These are phyloP conservation scores for Thereva nobilitata DNA, from an alignment of 2,888 invertebrate species.

Conservation along the genomic window DNA sequence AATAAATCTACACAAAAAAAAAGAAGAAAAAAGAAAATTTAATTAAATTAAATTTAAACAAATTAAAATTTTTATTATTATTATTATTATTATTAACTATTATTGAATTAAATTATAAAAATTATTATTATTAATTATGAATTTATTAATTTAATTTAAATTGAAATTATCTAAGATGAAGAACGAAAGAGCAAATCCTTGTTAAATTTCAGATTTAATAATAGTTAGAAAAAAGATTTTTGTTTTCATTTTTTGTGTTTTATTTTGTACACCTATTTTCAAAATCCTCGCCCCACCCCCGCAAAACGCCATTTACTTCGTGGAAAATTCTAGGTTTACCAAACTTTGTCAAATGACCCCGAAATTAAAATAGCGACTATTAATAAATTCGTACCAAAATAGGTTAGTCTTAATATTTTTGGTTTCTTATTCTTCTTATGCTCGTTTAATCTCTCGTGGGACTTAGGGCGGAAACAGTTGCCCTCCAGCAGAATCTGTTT, in stretches of 20 bases:
- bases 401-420: no score
- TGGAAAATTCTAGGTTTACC: no score
- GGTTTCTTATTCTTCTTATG: no score
- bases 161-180: no score
- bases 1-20: conserved; percentile 1
- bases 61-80: conserved; percentile 28
- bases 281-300: not conserved
- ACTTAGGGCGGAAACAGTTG: no score
- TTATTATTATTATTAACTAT: conserved; percentile 26
- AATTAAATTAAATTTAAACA: not conserved
- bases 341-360: no score
- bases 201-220: conserved; percentile 34
- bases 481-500: no score
- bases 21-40: not conserved
- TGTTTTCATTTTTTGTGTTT: conserved; percentile 20
- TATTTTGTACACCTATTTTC: conserved; percentile 8
- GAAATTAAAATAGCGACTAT: no score
- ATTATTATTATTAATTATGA: conserved; percentile 17
- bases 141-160: no score
- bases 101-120: conserved; percentile 30
- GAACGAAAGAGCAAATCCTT: not conserved
- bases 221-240: conserved; percentile 34
- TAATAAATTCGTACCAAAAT: no score
- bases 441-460: no score
- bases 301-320: not conserved